These are phyloP conservation scores for Macropus fuliginosus DNA, from an alignment of 2,797 vertebrate genomes.

Conservation along the genomic window DNA sequence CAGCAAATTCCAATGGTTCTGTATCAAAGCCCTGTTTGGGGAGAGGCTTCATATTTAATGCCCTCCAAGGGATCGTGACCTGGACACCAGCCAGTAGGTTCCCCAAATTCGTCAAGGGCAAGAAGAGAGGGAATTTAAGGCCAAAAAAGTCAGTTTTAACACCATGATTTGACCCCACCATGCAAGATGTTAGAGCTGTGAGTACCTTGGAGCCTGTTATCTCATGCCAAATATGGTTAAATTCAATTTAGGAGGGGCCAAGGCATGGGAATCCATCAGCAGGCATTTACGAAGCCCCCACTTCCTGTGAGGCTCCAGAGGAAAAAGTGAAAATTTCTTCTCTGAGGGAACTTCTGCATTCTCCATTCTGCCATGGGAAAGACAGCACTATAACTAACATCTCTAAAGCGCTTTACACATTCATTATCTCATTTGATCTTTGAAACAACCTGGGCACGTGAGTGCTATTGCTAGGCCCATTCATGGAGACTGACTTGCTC, in stretches of 20 bases:
- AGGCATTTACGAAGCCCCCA: neutral
- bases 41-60: neutral
- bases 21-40: neutral
- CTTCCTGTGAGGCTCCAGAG: neutral
- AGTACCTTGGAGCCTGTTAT: neutral
- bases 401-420: neutral
- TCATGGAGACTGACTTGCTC: neutral
- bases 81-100: accelerated
- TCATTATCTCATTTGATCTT: neutral
- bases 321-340: neutral
- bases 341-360: neutral
- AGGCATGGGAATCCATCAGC: neutral
- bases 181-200: neutral
- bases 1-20: neutral
- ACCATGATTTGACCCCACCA: neutral
- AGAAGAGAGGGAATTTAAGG: neutral
- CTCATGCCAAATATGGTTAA: neutral
- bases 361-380: neutral
- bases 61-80: neutral
- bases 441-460: neutral
- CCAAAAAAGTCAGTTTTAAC: neutral
- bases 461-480: neutral
- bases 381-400: neutral
- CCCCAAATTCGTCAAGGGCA: neutral
- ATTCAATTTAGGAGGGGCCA: neutral